A percentile compares a stretch with the other conserved stretches of the same genome.
Evolutionary conservation across 2,797 vertebrate species (phyloP).

Genomic region (Ataeniobius toweri): DNA sequence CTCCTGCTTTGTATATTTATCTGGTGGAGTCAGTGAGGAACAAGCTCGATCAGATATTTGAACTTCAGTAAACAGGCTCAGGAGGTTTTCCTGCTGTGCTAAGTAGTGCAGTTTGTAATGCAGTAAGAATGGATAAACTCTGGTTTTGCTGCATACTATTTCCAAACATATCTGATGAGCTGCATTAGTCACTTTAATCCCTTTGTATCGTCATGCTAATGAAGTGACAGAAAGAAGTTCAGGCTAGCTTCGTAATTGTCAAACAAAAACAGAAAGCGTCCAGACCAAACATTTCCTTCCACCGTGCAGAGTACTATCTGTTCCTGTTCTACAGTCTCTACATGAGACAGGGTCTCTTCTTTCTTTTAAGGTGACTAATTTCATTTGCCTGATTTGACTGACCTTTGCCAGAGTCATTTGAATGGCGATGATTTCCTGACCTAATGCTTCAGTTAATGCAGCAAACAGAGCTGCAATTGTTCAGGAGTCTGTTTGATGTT

Average conservation of each 20-base stretch:
- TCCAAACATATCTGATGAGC: slow-evolving; percentile 30
- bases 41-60: slow-evolving; percentile 15
- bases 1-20: not conserved
- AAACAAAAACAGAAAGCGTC: slow-evolving; percentile 25
- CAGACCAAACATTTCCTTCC: slow-evolving; percentile 17
- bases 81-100: not conserved
- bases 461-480: slow-evolving; percentile 71
- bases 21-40: not conserved
- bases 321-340: slow-evolving; percentile 28
- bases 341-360: slow-evolving; percentile 65
- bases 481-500: slow-evolving; percentile 75
- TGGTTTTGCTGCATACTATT: slow-evolving; percentile 11
- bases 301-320: slow-evolving; percentile 8
- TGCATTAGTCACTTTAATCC: slow-evolving; percentile 43
- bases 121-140: slow-evolving; percentile 16
- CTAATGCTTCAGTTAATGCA: slow-evolving; percentile 82
- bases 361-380: slow-evolving; percentile 91
- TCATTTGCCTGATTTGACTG: slow-evolving; percentile 90
- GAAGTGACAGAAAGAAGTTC: slow-evolving; percentile 33
- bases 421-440: slow-evolving; percentile 96
- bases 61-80: not conserved
- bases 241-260: slow-evolving; percentile 48
- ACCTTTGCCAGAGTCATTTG: slow-evolving; percentile 92
- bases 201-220: slow-evolving; percentile 47
- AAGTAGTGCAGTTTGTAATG: not conserved